A percentile compares a stretch with the other conserved stretches of the same genome.
Conservation (phyloP, 2,113 vertebrate genomes). For the Pituophis catenifer region DNA sequence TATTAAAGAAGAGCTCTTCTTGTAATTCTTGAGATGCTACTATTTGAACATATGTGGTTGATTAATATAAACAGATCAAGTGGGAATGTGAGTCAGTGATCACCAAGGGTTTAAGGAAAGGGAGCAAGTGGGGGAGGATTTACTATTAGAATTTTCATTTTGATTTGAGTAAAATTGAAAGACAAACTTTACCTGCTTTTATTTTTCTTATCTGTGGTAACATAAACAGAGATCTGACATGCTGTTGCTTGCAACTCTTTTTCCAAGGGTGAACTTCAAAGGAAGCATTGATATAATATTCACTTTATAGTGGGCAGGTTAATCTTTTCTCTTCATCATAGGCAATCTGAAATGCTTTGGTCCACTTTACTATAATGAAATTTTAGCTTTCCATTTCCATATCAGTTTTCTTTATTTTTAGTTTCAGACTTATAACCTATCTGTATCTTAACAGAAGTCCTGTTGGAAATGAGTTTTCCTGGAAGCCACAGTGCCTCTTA, state of each 20-base stretch:
- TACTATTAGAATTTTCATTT: background rate
- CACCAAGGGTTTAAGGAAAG: background rate
- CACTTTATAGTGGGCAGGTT: background rate
- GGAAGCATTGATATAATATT: background rate
- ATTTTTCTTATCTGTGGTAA: background rate
- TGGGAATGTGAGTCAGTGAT: background rate
- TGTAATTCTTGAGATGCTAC: background rate
- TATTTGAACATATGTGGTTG: background rate
- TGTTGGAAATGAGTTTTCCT: background rate
- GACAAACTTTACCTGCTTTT: background rate
- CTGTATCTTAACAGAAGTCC: background rate
- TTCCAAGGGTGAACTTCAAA: background rate
- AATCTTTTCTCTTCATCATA: background rate
- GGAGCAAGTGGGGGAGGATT: background rate
- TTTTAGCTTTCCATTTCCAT: background rate
- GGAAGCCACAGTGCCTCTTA: background rate
- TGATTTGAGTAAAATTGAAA: background rate
- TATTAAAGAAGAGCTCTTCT: background rate
- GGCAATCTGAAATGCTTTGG: background rate
- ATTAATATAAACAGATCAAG: background rate
- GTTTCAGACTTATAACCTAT: background rate
- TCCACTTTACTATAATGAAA: background rate
- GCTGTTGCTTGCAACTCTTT: background rate
- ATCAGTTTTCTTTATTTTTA: background rate
- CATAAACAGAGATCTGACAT: background rate